Evolutionary conservation across 2,797 vertebrate species (phyloP).

Genomic region (Helostoma temminkii): DNA sequence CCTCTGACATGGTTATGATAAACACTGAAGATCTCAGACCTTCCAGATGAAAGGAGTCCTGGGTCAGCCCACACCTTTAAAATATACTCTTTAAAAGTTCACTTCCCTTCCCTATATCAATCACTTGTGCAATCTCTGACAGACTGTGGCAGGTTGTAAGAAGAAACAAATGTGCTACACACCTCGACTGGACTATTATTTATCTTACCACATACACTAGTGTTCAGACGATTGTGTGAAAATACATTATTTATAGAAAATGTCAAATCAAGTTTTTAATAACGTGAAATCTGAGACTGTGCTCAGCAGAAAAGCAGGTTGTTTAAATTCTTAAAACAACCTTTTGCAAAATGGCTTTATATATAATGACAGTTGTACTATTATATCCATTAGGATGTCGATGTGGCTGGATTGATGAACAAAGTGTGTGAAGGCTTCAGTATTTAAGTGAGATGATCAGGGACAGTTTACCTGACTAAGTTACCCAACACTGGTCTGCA

Average conservation of each 20-base stretch:
- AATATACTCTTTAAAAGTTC: constrained; percentile 55
- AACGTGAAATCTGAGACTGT: background rate
- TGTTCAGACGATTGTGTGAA: background rate
- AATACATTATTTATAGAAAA: background rate
- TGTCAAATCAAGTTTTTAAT: background rate
- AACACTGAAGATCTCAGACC: constrained; percentile 70
- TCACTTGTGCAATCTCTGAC: constrained; percentile 48
- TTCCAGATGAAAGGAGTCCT: constrained; percentile 67
- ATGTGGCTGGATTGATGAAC: too few species aligned
- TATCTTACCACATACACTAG: background rate
- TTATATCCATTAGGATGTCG: too few species aligned
- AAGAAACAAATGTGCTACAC: constrained; percentile 8
- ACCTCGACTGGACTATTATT: constrained; percentile 3
- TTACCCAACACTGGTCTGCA: too few species aligned
- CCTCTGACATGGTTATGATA: constrained; percentile 72
- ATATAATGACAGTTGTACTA: background rate
- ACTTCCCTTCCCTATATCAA: constrained; percentile 49
- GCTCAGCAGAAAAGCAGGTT: background rate
- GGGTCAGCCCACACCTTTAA: constrained; percentile 55
- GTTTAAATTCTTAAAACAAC: background rate
- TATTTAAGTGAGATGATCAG: too few species aligned
- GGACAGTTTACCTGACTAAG: too few species aligned
- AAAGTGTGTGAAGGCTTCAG: too few species aligned
- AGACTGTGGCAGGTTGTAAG: constrained; percentile 7
- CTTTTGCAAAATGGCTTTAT: background rate